phyloP scores from a whole-genome alignment of 2,113 vertebrate genomes.

The Plectropomus leopardus region DNA sequence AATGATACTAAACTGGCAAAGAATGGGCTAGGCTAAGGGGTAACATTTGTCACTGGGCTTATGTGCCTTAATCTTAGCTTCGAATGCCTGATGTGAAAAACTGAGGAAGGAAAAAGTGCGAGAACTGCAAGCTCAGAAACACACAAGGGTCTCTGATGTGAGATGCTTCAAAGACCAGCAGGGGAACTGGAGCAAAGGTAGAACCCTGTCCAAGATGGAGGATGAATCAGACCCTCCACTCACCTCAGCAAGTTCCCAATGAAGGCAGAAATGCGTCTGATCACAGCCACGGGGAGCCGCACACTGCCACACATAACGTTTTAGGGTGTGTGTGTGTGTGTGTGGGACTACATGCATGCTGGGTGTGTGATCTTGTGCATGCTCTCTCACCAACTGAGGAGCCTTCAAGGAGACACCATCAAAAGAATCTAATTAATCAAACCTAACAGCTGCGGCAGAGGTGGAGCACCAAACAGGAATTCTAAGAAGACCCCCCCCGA shows the following conservation, averaged over 20 bases:
- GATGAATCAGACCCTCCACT: slow-evolving; percentile 46
- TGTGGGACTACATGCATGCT: neutral
- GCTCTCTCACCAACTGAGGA: slow-evolving; percentile 19
- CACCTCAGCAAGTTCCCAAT: slow-evolving; percentile 22
- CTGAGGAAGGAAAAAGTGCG: neutral
- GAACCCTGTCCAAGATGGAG: slow-evolving; percentile 38
- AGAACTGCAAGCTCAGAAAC: slow-evolving; percentile 41
- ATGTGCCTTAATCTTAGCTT: slow-evolving; percentile 47
- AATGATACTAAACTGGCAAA: slow-evolving; percentile 28
- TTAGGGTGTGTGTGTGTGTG: neutral
- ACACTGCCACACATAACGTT: neutral
- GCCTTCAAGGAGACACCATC: slow-evolving; percentile 48
- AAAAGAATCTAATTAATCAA: slow-evolving; percentile 70
- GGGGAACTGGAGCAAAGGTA: slow-evolving; percentile 21
- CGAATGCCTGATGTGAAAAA: slow-evolving; percentile 1
- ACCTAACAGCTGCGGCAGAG: slow-evolving; percentile 14
- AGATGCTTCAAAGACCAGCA: slow-evolving; percentile 57
- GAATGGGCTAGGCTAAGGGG: slow-evolving; percentile 13
- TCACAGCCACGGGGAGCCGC: slow-evolving; percentile 51
- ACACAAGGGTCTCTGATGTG: slow-evolving; percentile 44
- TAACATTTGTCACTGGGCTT: slow-evolving; percentile 32
- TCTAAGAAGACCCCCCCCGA: neutral
- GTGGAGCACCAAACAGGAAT: slow-evolving; percentile 32
- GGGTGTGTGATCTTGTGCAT: slow-evolving; percentile 22
- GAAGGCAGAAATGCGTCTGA: slow-evolving; percentile 52